Evolutionary conservation across 2,113 vertebrate species (phyloP), one percentile per base, ranked within the genome.

Genomic region (Polyodon spathula): DNA sequence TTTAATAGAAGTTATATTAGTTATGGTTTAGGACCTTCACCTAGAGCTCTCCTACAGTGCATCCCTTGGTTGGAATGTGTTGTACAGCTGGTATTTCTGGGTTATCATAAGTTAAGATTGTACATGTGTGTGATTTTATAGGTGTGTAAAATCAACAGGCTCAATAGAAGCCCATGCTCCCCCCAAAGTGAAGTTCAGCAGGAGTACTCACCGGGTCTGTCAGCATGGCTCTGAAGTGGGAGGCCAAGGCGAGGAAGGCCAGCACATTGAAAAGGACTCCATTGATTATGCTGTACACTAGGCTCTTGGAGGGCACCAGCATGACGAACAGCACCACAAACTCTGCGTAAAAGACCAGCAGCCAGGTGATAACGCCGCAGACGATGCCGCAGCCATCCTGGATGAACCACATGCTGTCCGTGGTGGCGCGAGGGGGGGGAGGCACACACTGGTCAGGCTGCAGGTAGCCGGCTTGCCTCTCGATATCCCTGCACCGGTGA

Each of bases 281-380:
- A 2, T 99, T 99, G 75, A 97, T 77, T 72, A 88, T 64, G 70
- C 91, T 97, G 81, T 99, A 98, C 58, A 69, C 61, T 54, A 93
- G 74, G 75, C 83, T 93, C 78, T 88, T 88, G 7, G 86, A 89
- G 2, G 96, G 96, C 63, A 97, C 73, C 73, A 99, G 87, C 90
- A 99, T 92, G 71, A 98, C 92, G 40, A 98, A 95, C 54, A 95
- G 76, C 77, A 98, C 96, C 79, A 99, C 96, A 5, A 98, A 98
- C 84, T 98, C 93, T 0, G 96, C 96, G 11, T 91, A 99, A 69
- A 99, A 84, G 71, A 99, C 90, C 81, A 99, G 89, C 66, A 95
- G 37, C 96, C 96, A 99, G 80, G 96, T 99, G 76, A 99, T 90
- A 38, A 94, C 70, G 68, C 87, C 93, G 66, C 96, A 99, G 62